Percentiles rank a stretch among this genome's conserved stretches.
Evolutionary conservation across 2,797 vertebrate genomes (phyloP).

Genomic region (Coranthus polyacanthus): DNA sequence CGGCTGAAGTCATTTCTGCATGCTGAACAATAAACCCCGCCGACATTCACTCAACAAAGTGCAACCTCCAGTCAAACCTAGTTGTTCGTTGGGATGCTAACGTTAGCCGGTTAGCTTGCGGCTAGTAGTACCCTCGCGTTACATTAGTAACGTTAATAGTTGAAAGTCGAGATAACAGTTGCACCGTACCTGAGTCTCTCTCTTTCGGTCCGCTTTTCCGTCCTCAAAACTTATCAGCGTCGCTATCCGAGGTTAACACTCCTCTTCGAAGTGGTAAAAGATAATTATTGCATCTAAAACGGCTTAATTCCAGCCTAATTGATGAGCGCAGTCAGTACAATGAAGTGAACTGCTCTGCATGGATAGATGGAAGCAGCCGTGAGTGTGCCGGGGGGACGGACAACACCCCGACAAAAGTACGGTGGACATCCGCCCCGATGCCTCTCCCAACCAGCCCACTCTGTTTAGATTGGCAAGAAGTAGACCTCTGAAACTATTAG

Average conservation of each 20-base stretch:
- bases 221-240: constrained; percentile 69
- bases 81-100: constrained; percentile 68
- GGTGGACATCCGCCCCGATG: constrained; percentile 81
- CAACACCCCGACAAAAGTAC: constrained; percentile 73
- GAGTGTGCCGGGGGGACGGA: constrained; percentile 72
- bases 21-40: neutral
- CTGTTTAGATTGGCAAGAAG: constrained; percentile 79
- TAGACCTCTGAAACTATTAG: constrained; percentile 68
- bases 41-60: constrained; percentile 36
- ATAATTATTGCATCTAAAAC: constrained; percentile 18
- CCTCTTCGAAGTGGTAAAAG: constrained; percentile 15
- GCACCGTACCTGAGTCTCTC: constrained; percentile 69
- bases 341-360: constrained; percentile 74
- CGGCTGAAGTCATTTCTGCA: neutral
- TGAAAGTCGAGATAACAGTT: constrained; percentile 76
- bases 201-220: constrained; percentile 37
- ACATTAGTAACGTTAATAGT: constrained; percentile 82
- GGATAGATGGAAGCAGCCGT: constrained; percentile 68
- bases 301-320: constrained; percentile 68
- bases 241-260: constrained; percentile 10
- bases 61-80: constrained; percentile 42
- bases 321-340: constrained; percentile 73
- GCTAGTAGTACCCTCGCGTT: constrained; percentile 71
- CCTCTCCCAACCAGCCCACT: constrained; percentile 79
- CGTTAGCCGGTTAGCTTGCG: constrained; percentile 79